Evolutionary conservation across 2,888 invertebrate species (phyloP).

Genomic region (Drosophila birchii): DNA sequence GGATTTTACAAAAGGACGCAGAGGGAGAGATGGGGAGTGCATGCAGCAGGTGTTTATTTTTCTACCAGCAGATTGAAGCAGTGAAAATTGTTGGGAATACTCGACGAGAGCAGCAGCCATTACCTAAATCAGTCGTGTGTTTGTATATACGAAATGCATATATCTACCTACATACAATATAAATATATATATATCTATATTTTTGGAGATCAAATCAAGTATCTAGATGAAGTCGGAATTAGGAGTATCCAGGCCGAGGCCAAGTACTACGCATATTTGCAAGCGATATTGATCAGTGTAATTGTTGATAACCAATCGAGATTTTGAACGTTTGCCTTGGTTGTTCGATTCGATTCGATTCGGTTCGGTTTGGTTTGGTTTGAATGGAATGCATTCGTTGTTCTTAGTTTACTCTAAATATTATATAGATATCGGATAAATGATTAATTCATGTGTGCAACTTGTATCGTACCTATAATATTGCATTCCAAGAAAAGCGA

Average conservation of each 20-base stretch:
- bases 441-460: slow-evolving; percentile 60
- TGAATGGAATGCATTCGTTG: slow-evolving; percentile 42
- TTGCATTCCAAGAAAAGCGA: slow-evolving; percentile 46
- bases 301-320: slow-evolving; percentile 48
- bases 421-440: slow-evolving; percentile 54
- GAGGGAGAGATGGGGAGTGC: slow-evolving; percentile 9
- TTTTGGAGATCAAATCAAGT: slow-evolving; percentile 59
- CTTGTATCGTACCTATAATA: slow-evolving; percentile 47
- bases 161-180: slow-evolving; percentile 45
- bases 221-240: slow-evolving; percentile 16
- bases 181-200: slow-evolving; percentile 49
- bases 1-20: slow-evolving; percentile 26
- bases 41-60: slow-evolving; percentile 60
- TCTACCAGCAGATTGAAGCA: slow-evolving; percentile 65
- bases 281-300: slow-evolving; percentile 44
- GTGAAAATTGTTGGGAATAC: slow-evolving; percentile 39
- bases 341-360: slow-evolving; percentile 37
- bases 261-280: slow-evolving; percentile 42
- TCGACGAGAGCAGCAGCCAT: slow-evolving; percentile 45
- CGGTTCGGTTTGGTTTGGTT: slow-evolving; percentile 36
- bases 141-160: slow-evolving; percentile 44
- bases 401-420: slow-evolving; percentile 31
- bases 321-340: slow-evolving; percentile 35
- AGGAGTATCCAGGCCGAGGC: slow-evolving; percentile 28
- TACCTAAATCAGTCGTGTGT: slow-evolving; percentile 53